Base-by-base conservation (phyloP, 1,140 invertebrate genomes). In the Caenorhabditis remanei region DNA sequence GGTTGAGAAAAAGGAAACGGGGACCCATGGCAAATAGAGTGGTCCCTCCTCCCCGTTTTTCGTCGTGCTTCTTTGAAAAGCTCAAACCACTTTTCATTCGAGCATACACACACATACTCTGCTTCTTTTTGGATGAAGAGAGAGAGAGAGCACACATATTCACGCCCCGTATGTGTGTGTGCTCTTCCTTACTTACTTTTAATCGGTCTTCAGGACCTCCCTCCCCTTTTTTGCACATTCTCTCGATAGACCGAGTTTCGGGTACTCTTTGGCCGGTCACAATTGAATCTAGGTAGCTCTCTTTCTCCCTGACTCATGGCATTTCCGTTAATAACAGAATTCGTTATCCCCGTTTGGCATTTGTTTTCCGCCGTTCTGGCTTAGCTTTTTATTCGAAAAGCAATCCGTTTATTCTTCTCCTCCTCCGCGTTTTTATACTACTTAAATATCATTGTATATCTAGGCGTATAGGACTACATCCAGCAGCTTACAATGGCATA, bases 81-180 rank as follows among this genome's bases (percentile, higher is more conserved):
- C 58, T 65, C 84, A 50, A 55, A 50, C 55, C 85, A 71, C 41
- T 79, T 55, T 58, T 79, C 43, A 86, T 48, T 79, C 48, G 46
- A 55, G 63, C 53, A 43, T 21, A 71, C 58, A 43, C 13, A 46
- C 43, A 40, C 46, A n/a, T n/a, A 41, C 41, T 21, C 41, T 84
- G 32, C 55, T 32, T 58, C 24, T 32, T 61, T 61, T 58, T 48
- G 9, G 6, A 56, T 63, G 16, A 24, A 50, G 5, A 14, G 84
- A 16, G 84, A 32, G 43, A 4, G 41, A 11, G 55, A 55, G 50
- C 55, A 32, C 83, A 9, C 58, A 63, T 61, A 46, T 53, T 53
- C 75, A 50, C 48, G 53, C 48, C 32, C 32, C 32, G 32, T 32
- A 2, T 21, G n/a, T 21, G 56, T 32, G 32, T 21, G n/a, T 21